Evolutionary conservation across 2,888 invertebrate species (phyloP).

Genomic region (Periphyllus acericola): DNA sequence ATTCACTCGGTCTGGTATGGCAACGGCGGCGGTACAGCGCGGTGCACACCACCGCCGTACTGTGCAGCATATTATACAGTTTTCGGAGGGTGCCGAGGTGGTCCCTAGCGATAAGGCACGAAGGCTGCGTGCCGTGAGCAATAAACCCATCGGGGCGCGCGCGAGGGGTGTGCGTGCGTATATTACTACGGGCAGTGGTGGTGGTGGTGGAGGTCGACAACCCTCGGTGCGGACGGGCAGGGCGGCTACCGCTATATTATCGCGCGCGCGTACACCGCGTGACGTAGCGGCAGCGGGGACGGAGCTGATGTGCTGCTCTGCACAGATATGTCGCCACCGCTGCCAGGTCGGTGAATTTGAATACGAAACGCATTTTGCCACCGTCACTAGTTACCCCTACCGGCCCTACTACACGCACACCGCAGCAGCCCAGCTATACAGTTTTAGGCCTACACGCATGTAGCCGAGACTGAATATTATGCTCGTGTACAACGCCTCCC

Average conservation of each 20-base stretch:
- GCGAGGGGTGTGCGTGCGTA: constrained; percentile 38
- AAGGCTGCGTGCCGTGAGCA: constrained; percentile 54
- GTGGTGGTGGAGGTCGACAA: constrained; percentile 52
- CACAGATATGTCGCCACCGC: neutral
- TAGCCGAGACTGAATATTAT: neutral
- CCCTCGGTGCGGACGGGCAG: neutral
- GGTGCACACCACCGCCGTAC: too few species aligned
- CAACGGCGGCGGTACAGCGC: neutral
- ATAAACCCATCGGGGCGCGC: constrained; percentile 30
- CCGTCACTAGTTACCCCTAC: neutral
- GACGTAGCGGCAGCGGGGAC: neutral
- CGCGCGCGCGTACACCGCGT: neutral
- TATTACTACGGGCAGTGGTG: neutral
- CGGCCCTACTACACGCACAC: neutral
- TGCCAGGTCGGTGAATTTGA: neutral
- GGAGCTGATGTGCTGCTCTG: neutral
- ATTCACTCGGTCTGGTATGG: neutral
- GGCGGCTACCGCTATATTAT: neutral
- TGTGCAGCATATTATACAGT: neutral
- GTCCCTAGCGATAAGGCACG: constrained; percentile 60
- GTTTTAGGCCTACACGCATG: neutral
- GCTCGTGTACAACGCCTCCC: too few species aligned
- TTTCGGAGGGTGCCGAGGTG: constrained; percentile 46
- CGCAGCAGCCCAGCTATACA: neutral
- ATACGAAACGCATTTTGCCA: neutral